Evolutionary conservation across 2,113 vertebrate genomes (phyloP), one percentile per base, ranked within the genome.

Genomic region (Pipra filicauda): DNA sequence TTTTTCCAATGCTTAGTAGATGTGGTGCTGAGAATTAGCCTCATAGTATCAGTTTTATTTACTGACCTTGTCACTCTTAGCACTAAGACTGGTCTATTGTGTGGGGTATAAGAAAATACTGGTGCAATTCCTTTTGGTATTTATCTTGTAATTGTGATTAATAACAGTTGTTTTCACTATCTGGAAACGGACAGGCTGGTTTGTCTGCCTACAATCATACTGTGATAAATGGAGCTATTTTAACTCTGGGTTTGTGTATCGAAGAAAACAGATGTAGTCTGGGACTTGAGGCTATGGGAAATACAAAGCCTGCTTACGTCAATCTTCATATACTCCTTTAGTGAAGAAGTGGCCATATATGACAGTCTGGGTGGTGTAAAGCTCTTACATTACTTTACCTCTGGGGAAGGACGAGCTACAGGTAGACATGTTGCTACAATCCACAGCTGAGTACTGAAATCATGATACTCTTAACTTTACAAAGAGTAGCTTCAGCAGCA

Each of bases 111-210:
- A 88, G 95, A 97, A 98, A 98, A 97, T 98, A 98, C 98, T 98
- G 98, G 98, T 98, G 98, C 94, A 97, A 97, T 98, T 98, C 98
- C 97, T 95, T 97, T 96, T 98, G 97, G 94, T 96, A 97, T 97
- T 98, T 98, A 97, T 97, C 97, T 99, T 99, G 98, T 99, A 99
- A 99, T 99, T 99, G 99, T 99, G 99, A 99, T 99, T 99, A 99
- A 99, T 99, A 99, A 98, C 98, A 95, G 98, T 97, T 98, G 98
- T 98, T 98, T 98, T 98, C 95, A 94, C 98, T 99, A 99, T 99
- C 99, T 99, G 97, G 98, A 98, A 98, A 97, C 98, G 98, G 98
- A 99, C 99, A 99, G 98, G 94, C 98, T 98, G 98, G 98, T 99
- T 99, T 99, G 99, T 99, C 99, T 99, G 98, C 98, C 98, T 98